A percentile compares a stretch with the other conserved stretches of the same genome.
Conservation (phyloP, 1,140 invertebrate genomes). For the Antheraea pernyi region DNA sequence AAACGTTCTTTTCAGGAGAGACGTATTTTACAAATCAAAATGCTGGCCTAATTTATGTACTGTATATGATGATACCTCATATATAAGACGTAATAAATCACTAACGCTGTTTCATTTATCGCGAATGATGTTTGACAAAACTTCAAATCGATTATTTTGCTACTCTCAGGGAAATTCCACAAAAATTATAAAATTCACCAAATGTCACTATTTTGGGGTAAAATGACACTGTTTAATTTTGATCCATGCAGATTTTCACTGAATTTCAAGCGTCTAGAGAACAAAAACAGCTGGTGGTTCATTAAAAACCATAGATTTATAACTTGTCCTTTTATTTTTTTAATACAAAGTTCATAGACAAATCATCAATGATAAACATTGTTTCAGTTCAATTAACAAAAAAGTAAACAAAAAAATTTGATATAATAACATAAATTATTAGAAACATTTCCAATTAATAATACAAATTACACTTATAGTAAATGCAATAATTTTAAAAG, state of each 20-base stretch:
- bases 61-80: conserved; percentile 33
- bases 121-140: conserved; percentile 53
- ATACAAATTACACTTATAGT: no score
- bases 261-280: conserved; percentile 60
- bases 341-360: not conserved
- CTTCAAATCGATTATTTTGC: conserved; percentile 57
- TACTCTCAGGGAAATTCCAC: conserved; percentile 52
- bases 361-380: not conserved
- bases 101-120: conserved; percentile 52
- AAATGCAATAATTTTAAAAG: no score
- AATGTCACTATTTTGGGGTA: conserved; percentile 51
- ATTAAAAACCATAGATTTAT: conserved; percentile 27
- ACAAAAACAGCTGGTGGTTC: conserved; percentile 72
- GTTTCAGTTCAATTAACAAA: not conserved
- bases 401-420: no score
- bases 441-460: no score
- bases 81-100: conserved; percentile 61
- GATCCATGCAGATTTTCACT: conserved; percentile 67
- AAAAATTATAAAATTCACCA: conserved; percentile 47
- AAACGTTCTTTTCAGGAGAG: conserved; percentile 12
- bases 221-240: conserved; percentile 72
- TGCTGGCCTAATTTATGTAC: conserved; percentile 46
- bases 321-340: conserved; percentile 42
- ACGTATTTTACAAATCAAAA: conserved; percentile 21
- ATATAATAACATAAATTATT: no score